Conservation (phyloP, 2,888 invertebrate genomes). For the Hymenopus coronatus region DNA sequence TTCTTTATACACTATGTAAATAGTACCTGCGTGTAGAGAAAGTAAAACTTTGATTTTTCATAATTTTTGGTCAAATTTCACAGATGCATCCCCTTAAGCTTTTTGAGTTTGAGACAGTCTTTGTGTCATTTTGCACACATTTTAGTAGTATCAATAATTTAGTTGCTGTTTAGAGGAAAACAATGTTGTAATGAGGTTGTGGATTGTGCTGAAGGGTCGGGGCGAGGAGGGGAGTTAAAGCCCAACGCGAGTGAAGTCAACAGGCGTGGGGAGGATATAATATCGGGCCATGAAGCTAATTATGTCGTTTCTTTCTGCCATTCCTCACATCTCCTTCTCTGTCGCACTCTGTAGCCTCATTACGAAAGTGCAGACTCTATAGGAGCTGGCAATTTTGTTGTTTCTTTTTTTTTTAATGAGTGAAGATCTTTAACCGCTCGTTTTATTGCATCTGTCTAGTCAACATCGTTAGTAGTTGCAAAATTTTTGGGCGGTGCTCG, state of each 20-base stretch:
- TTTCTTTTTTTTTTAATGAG: background rate
- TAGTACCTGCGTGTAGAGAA: no score
- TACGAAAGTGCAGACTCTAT: background rate
- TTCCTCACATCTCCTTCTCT: background rate
- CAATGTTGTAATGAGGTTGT: no score
- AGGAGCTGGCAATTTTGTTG: background rate
- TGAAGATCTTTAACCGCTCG: background rate
- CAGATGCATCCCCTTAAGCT: no score
- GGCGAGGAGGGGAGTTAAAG: background rate
- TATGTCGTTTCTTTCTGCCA: background rate
- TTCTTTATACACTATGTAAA: no score
- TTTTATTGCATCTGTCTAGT: background rate
- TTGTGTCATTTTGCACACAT: no score
- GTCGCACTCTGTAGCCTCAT: background rate
- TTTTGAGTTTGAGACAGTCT: no score
- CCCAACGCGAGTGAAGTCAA: background rate
- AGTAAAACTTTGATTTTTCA: no score
- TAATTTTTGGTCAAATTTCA: no score
- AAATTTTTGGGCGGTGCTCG: background rate
- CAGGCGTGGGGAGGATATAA: background rate
- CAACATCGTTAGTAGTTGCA: background rate
- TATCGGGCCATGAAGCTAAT: background rate
- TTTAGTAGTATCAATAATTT: no score
- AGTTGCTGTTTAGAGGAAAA: no score
- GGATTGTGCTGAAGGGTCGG: background rate